These are phyloP conservation scores for Thymelicus acteon DNA, from an alignment of 2,888 invertebrate genomes.

Conservation along the genomic window DNA sequence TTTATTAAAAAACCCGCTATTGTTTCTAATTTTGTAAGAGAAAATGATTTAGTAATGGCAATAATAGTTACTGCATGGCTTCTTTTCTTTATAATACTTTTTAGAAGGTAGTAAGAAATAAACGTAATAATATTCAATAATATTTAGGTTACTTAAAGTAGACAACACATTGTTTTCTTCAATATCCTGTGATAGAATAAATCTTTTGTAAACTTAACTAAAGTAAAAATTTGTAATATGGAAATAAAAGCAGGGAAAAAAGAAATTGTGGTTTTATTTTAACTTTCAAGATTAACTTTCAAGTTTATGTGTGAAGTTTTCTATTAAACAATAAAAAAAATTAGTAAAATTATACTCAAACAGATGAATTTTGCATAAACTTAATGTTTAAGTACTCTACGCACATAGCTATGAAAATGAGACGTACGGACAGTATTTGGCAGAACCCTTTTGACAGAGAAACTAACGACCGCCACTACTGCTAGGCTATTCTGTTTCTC, in stretches of 20 bases:
- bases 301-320: no score
- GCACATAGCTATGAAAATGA: no score
- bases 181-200: conserved; percentile 68
- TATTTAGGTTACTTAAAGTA: background rate
- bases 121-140: background rate
- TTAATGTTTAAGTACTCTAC: no score
- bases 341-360: no score
- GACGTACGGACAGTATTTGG: no score
- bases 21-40: conserved; percentile 24
- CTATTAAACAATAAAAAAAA: no score
- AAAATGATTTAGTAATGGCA: conserved; percentile 10
- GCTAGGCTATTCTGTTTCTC: no score
- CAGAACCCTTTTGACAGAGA: no score
- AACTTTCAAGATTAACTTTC: background rate
- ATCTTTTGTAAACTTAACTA: conserved; percentile 72
- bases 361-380: no score
- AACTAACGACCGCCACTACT: no score
- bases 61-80: conserved; percentile 27
- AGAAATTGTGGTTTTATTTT: conserved; percentile 45
- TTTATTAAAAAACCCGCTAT: conserved; percentile 20
- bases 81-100: conserved; percentile 15
- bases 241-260: conserved; percentile 45
- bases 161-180: conserved; percentile 19
- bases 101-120: background rate
- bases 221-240: conserved; percentile 48